Base-by-base conservation (phyloP, 2,797 vertebrate species). In the Natrix natrix region DNA sequence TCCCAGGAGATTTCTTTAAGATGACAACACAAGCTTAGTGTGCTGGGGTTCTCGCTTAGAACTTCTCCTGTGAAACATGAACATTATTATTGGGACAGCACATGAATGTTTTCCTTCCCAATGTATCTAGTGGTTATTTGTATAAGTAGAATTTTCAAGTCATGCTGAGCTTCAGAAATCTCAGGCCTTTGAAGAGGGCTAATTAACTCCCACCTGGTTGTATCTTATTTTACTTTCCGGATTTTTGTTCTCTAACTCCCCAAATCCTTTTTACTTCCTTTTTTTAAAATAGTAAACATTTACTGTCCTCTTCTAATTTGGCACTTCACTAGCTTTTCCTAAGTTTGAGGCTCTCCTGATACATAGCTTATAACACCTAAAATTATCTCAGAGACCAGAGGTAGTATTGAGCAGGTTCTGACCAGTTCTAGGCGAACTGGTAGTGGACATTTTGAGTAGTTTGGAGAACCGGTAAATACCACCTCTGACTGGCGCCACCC, bases 131-230 rank as follows among this genome's bases (percentile, higher is more conserved):
- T 24, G 43, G 43, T 63, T 93, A 93, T 93, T 95, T 74, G 16
- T 74, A 37, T 93, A 83, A 55, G 3, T 57, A 52, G 90, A 26
- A 90, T 94, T 95, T 95, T 91, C 94, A 43, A 93, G 88, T 74
- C 60, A 92, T 88, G 91, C 32, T 93, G 69, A 93, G 91, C 78
- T 90, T 90, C 60, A 93, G 87, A 95, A 94, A 88, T 32, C 91
- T 87, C 91, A 90, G 90, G 56, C 94, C 93, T 32, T 24, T 87
- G 90, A 78, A 52, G 43, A 43, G n/a, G 55, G 63, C 90, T 91
- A 88, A 83, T 88, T 91, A 88, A 83, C 6, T 52, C 48, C 92
- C 56, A 56, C 63, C 57, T 91, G 69, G 13, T 78, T 88, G 69
- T 78, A 20, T 69, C 26, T 17, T 11, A 54, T 74, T 88, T 74